Conservation (phyloP, 2,113 vertebrate species). For the Poecile atricapillus region DNA sequence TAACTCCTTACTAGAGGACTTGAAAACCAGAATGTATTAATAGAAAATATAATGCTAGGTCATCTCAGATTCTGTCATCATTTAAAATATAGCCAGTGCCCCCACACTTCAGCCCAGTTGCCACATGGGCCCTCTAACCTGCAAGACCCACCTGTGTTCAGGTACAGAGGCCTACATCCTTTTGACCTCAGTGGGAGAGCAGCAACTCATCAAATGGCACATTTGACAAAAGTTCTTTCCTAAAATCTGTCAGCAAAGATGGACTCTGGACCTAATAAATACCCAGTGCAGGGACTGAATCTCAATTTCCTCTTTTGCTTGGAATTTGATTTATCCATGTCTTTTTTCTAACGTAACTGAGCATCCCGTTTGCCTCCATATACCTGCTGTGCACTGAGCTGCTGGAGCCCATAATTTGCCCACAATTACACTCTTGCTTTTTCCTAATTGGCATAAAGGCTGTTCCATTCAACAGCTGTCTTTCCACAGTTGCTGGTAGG, state of each 20-base stretch:
- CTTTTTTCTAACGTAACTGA: background rate
- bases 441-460: background rate
- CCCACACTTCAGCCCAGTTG: background rate
- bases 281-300: background rate
- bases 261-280: background rate
- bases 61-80: background rate
- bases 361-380: background rate
- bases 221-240: background rate
- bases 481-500: background rate
- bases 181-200: background rate
- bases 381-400: conserved; percentile 21
- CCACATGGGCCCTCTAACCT: background rate
- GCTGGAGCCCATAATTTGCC: conserved; percentile 9
- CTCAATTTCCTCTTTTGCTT: background rate
- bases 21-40: background rate
- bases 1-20: background rate
- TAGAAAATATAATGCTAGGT: background rate
- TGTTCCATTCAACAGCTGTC: conserved; percentile 1
- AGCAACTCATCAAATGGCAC: background rate
- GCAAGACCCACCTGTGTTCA: background rate
- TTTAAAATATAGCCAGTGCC: background rate
- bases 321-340: background rate
- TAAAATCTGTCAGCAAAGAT: background rate
- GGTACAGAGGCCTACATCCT: background rate
- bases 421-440: conserved; percentile 14